Percentiles rank a stretch among this genome's conserved stretches.
Evolutionary conservation across 2,113 vertebrate genomes (phyloP).

Genomic region (Calypte anna): DNA sequence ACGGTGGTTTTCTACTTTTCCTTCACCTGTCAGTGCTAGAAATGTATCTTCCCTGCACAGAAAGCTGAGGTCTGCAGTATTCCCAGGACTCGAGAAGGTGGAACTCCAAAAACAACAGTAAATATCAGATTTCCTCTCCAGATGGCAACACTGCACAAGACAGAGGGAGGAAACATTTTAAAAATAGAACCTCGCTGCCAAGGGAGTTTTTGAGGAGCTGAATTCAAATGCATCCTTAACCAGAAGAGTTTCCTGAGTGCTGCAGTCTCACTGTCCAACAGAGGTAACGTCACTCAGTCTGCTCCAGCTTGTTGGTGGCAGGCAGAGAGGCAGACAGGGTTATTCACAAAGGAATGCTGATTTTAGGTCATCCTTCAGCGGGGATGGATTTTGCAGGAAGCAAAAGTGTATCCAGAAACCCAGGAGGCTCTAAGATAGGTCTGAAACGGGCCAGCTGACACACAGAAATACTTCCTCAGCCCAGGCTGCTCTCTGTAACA

Average conservation of each 20-base stretch:
- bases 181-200: not conserved
- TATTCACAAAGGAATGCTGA: not conserved
- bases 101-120: slow-evolving; percentile 55
- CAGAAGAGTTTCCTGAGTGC: not conserved
- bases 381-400: not conserved
- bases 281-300: not conserved
- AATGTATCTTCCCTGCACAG: not conserved
- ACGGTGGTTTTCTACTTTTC: not conserved
- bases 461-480: not conserved
- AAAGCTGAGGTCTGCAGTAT: slow-evolving; percentile 49
- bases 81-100: slow-evolving; percentile 59
- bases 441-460: fast-evolving
- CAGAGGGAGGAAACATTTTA: not conserved
- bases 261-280: not conserved
- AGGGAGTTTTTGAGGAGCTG: not conserved
- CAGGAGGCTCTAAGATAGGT: not conserved
- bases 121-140: slow-evolving; percentile 36
- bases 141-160: not conserved
- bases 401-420: not conserved
- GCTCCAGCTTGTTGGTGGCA: not conserved
- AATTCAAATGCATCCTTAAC: not conserved
- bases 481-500: not conserved
- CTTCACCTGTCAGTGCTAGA: slow-evolving; percentile 11
- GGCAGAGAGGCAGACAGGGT: not conserved
- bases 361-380: not conserved